Base-by-base conservation (phyloP, 1,140 invertebrate species). In the Ptiloglossa arizonensis region DNA sequence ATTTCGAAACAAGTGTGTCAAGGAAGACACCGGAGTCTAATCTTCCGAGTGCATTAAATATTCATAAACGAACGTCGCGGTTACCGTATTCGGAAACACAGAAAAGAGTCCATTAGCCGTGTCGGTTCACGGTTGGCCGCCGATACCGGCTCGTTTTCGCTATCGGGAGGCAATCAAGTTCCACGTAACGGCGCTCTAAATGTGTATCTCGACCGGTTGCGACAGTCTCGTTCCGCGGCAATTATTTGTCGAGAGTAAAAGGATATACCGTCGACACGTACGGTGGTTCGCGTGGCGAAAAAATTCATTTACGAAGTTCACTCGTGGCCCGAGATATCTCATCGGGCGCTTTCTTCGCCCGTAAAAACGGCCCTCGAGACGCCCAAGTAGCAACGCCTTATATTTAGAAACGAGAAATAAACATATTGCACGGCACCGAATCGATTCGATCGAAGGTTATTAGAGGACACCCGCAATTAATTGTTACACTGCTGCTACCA, bases 131-230 rank as follows among this genome's bases (percentile, higher is more conserved):
- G 73, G 6, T 76, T 27, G 35, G 46, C 17, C 11, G 27, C 48
- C 38, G 38, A 52, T 46, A 24, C 22, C 15, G 54, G 44, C 46
- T 71, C 41, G 38, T 74, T 54, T 60, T 76, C 38, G 35, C 46
- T 63, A 62, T 75, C 56, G 63, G 48, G 27, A 62, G 63, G 44
- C 50, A 74, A 75, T 50, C 54, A 13, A 13, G n/a, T 62, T 60
- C 62, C 32, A 15, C 46, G 35, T 24, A 50, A 75, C 56, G 38
- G 5, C 35, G 19, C 13, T 35, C 19, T 73, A 68, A 52, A 68
- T 63, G 11, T 17, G 24, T 48, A 35, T 19, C 11, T 44, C 5
- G 15, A 44, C 32, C 13, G 29, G 35, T 68, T 68, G 50, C 57
- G 6, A 54, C 27, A 46, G 68, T 76, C n/a, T 24, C 56, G n/a